Evolutionary conservation across 2,113 vertebrate species (phyloP).

Genomic region (Tragelaphus scriptus): DNA sequence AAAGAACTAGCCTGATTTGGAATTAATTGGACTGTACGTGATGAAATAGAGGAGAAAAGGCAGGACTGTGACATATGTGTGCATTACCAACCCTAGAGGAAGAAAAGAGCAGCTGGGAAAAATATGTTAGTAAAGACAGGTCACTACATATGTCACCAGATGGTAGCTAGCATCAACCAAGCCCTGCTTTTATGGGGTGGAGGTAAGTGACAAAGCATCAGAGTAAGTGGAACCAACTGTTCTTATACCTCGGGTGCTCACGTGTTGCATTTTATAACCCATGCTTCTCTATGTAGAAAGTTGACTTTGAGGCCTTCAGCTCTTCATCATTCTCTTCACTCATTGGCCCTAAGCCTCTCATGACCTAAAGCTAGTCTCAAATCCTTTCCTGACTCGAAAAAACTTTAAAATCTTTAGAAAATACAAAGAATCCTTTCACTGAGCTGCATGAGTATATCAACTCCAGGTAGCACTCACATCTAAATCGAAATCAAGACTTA

Average conservation of each 20-base stretch:
- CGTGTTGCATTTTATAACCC: neutral
- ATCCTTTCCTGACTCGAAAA: neutral
- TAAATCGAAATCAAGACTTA: neutral
- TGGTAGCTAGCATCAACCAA: slow-evolving; percentile 2
- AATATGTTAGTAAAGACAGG: slow-evolving; percentile 34
- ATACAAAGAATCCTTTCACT: slow-evolving; percentile 33
- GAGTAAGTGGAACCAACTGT: slow-evolving; percentile 31
- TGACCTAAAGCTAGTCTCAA: slow-evolving; percentile 1
- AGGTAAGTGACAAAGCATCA: neutral
- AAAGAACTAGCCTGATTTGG: neutral
- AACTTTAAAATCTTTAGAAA: slow-evolving; percentile 16
- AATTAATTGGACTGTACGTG: neutral
- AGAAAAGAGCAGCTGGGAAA: slow-evolving; percentile 25
- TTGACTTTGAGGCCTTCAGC: neutral
- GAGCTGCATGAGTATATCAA: neutral
- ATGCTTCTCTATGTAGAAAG: neutral
- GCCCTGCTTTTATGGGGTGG: neutral
- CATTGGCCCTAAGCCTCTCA: neutral
- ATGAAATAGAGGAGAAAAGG: neutral
- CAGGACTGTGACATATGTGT: neutral
- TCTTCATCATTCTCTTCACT: neutral
- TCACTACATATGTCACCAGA: slow-evolving; percentile 44
- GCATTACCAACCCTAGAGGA: neutral
- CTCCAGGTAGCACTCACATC: neutral
- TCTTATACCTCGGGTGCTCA: neutral